These are phyloP conservation scores for Gymnoscelis rufifasciata DNA, from an alignment of 2,888 invertebrate species.

Conservation along the genomic window DNA sequence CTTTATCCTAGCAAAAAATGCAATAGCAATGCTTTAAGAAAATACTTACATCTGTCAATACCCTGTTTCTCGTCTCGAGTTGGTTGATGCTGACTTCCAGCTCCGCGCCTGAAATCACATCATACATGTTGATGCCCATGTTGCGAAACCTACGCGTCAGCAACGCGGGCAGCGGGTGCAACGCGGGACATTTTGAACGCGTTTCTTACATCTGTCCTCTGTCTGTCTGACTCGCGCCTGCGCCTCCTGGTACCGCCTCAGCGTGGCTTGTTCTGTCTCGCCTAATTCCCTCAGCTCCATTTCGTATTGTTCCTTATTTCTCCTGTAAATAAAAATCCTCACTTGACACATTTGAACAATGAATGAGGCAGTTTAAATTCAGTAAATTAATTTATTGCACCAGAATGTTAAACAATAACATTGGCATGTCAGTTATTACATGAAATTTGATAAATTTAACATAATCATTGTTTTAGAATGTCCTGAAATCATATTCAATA, in stretches of 20 bases:
- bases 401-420: no score
- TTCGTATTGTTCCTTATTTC: slow-evolving; percentile 87
- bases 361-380: no score
- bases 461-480: no score
- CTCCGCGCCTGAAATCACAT: slow-evolving; percentile 53
- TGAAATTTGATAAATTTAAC: no score
- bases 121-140: no score
- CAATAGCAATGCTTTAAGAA: no score
- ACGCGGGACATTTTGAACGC: background rate
- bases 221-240: slow-evolving; percentile 82
- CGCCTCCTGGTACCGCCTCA: slow-evolving; percentile 82
- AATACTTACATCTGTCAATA: slow-evolving; percentile 81
- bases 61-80: slow-evolving; percentile 81
- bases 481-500: no score
- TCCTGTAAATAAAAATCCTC: slow-evolving; percentile 59
- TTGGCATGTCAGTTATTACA: no score
- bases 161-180: no score
- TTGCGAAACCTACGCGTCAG: no score
- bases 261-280: slow-evolving; percentile 81
- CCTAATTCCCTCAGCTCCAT: slow-evolving; percentile 83
- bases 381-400: background rate
- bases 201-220: slow-evolving; percentile 76
- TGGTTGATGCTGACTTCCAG: slow-evolving; percentile 81
- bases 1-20: no score
- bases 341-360: no score